Percentiles rank a stretch among this genome's conserved stretches.
Conservation (phyloP, 2,888 invertebrate species). For the Megaustenia siamemsis region DNA sequence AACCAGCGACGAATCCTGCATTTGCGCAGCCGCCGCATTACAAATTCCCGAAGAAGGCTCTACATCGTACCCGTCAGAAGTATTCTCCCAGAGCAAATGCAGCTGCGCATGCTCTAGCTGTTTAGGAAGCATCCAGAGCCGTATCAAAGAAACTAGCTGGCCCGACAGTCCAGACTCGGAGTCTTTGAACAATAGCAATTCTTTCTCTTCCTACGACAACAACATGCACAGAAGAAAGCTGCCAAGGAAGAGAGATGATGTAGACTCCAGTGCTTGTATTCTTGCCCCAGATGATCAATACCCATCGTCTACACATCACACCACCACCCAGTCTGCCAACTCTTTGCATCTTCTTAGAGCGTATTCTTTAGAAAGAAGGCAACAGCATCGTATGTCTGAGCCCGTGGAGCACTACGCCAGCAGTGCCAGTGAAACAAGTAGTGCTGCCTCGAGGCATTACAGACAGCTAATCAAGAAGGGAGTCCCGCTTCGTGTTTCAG, state of each 20-base stretch:
- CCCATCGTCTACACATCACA: constrained; percentile 36
- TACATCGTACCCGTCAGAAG: constrained; percentile 54
- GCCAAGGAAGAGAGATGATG: constrained; percentile 39
- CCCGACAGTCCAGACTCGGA: constrained; percentile 54
- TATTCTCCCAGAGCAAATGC: constrained; percentile 52
- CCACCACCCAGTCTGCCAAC: not conserved
- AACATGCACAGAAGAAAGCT: constrained; percentile 57
- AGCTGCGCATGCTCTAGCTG: constrained; percentile 59
- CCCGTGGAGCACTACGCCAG: constrained; percentile 31
- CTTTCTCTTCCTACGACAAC: constrained; percentile 59
- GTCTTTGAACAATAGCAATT: constrained; percentile 58
- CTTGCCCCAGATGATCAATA: constrained; percentile 61
- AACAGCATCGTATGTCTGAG: not conserved
- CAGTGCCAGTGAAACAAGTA: constrained; percentile 53
- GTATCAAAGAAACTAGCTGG: constrained; percentile 49
- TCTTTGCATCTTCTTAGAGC: not conserved
- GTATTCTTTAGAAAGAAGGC: constrained; percentile 22
- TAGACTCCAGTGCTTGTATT: constrained; percentile 33
- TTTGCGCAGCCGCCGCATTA: constrained; percentile 52
- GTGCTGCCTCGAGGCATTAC: constrained; percentile 61
- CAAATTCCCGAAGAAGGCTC: constrained; percentile 58
- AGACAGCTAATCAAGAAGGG: constrained; percentile 69
- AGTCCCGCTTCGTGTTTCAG: constrained; percentile 71
- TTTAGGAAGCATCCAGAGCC: constrained; percentile 34
- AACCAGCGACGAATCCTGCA: constrained; percentile 68